phyloP scores from a whole-genome alignment of 2,797 vertebrate genomes.

The Lutjanus argentimaculatus region DNA sequence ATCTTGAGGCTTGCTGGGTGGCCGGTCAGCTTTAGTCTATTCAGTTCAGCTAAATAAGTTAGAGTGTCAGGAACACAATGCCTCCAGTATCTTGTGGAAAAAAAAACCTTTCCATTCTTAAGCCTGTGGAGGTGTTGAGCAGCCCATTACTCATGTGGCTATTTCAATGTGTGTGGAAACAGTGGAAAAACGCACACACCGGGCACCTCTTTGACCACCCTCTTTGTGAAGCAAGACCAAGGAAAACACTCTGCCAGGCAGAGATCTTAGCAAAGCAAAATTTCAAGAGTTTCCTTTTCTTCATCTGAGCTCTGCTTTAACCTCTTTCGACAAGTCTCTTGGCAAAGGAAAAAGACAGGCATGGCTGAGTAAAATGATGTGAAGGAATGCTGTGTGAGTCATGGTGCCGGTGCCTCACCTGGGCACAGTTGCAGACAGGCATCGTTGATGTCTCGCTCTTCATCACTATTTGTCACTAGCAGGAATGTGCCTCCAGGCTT shows the following conservation, averaged over 20 bases:
- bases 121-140: conserved; percentile 75
- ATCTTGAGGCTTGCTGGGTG: conserved; percentile 74
- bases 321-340: conserved; percentile 47
- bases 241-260: conserved; percentile 47
- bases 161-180: conserved; percentile 64
- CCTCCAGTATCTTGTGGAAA: conserved; percentile 64
- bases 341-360: conserved; percentile 35
- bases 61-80: conserved; percentile 78
- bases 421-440: conserved; percentile 51
- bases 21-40: conserved; percentile 72
- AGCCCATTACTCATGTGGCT: conserved; percentile 76
- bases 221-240: conserved; percentile 59
- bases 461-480: conserved; percentile 43
- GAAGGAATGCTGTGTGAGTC: conserved; percentile 52
- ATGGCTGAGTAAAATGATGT: conserved; percentile 29
- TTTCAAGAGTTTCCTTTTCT: conserved; percentile 33
- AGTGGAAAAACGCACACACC: conserved; percentile 31
- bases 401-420: conserved; percentile 39
- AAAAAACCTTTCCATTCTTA: conserved; percentile 58
- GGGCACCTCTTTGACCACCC: conserved; percentile 41
- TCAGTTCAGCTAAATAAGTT: conserved; percentile 69
- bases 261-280: conserved; percentile 46
- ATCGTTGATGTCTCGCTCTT: conserved; percentile 38
- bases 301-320: conserved; percentile 29
- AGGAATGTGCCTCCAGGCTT: conserved; percentile 55